Percentiles rank a stretch among this genome's conserved stretches.
Conservation (phyloP, 2,797 vertebrate species). For the Synaphobranchus kaupii region DNA sequence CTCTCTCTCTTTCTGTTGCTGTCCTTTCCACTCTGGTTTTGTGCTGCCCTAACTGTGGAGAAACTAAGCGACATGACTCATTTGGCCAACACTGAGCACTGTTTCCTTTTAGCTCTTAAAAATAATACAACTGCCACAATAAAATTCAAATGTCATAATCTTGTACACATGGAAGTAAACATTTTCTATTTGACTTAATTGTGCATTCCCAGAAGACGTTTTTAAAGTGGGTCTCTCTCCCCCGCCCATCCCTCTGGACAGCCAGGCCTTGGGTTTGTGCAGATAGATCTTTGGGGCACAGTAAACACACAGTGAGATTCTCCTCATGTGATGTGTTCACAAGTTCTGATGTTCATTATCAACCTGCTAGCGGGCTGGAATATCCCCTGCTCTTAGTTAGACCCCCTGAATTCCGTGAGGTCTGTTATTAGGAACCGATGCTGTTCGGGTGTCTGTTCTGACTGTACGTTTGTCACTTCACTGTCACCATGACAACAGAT, state of each 20-base stretch:
- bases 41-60: not conserved
- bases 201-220: not conserved
- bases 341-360: conserved; percentile 37
- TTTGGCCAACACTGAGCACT: not conserved
- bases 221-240: not conserved
- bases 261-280: not conserved
- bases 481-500: conserved; percentile 38
- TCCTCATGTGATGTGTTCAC: not conserved
- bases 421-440: not conserved
- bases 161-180: conserved; percentile 24
- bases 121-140: conserved; percentile 42
- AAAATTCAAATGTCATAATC: conserved; percentile 43
- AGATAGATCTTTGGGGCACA: not conserved
- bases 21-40: conserved; percentile 23
- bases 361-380: conserved; percentile 32
- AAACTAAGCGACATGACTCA: conserved; percentile 30
- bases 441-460: not conserved
- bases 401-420: conserved; percentile 29
- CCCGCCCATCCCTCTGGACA: not conserved
- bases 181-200: conserved; percentile 8
- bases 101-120: conserved; percentile 33
- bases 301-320: not conserved
- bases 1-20: conserved; percentile 36
- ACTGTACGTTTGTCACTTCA: not conserved
- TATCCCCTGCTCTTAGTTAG: conserved; percentile 43